Conservation (phyloP, 2,113 vertebrate genomes). For the Periophthalmodon schlosseri region DNA sequence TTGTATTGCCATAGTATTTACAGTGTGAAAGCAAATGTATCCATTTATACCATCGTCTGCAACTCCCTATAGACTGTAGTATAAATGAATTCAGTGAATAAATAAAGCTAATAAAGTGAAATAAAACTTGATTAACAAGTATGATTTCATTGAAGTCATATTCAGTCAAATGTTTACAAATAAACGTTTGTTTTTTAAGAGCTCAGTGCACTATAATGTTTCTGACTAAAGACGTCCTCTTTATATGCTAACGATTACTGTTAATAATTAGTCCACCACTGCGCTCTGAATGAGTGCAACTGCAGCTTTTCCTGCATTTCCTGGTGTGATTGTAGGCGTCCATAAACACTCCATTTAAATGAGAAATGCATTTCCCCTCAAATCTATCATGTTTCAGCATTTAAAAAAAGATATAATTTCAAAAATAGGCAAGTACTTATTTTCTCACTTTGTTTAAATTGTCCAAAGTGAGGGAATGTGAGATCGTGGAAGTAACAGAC, state of each 20-base stretch:
- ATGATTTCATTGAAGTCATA: neutral
- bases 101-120: neutral
- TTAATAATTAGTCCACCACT: too few species aligned
- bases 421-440: neutral
- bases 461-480: neutral
- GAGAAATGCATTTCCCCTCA: neutral
- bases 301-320: neutral
- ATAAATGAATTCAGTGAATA: neutral
- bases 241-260: slow-evolving; percentile 6
- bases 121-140: neutral
- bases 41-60: neutral
- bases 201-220: neutral
- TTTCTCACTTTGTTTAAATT: neutral
- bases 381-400: neutral
- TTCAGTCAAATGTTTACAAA: neutral
- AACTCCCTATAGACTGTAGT: neutral
- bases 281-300: neutral
- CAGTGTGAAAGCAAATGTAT: neutral
- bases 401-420: neutral
- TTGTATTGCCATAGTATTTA: neutral
- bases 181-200: neutral
- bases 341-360: neutral
- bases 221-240: slow-evolving; percentile 44
- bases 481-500: neutral
- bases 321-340: neutral